Conservation (phyloP, 2,888 invertebrate species). For the Epinotia ramella region DNA sequence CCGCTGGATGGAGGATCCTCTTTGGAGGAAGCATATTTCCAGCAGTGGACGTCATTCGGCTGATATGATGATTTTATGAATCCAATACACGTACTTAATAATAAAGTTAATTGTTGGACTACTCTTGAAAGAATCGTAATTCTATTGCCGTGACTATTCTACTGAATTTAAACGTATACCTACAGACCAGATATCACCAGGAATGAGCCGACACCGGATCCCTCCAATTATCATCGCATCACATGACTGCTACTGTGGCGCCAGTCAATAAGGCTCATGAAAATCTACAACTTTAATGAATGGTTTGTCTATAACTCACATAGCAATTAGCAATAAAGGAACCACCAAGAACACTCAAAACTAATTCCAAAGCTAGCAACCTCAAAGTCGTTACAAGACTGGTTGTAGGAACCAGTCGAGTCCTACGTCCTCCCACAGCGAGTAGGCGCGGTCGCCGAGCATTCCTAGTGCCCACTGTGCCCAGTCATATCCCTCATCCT, state of each 20-base stretch:
- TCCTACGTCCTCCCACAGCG: constrained; percentile 42
- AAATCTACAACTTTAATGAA: not conserved
- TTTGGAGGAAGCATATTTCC: too few relatives aligned
- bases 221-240: not conserved
- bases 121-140: not conserved
- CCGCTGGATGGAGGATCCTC: too few relatives aligned
- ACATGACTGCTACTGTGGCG: not conserved
- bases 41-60: too few relatives aligned
- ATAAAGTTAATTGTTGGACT: not conserved
- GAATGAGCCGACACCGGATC: too few relatives aligned
- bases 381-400: constrained; percentile 41
- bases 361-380: constrained; percentile 6
- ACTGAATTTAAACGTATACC: not conserved
- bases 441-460: constrained; percentile 57
- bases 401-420: constrained; percentile 46
- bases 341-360: constrained; percentile 18
- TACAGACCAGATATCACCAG: not conserved
- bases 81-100: not conserved
- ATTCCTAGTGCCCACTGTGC: constrained; percentile 41
- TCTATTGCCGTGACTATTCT: not conserved
- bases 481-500: constrained; percentile 48
- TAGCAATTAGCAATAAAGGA: constrained; percentile 23
- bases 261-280: not conserved
- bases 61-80: too few relatives aligned
- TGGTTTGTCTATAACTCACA: constrained; percentile 1